Conservation (phyloP, 2,888 invertebrate genomes). For the Athripsodes cinereus region DNA sequence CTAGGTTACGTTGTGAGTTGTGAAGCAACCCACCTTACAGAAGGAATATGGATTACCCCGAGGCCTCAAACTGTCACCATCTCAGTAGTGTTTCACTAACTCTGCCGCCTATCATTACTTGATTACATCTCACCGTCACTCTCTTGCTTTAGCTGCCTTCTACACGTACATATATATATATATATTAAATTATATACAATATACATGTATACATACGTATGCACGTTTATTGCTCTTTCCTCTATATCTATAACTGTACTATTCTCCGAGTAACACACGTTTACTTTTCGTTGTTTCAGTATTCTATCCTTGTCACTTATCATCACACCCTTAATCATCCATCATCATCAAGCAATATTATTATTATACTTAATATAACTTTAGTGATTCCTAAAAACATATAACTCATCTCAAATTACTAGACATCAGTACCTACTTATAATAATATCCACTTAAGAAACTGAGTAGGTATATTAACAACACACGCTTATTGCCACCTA, state of each 20-base stretch:
- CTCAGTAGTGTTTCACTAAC: background rate
- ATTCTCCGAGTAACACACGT: too few relatives aligned
- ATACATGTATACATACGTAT: too few relatives aligned
- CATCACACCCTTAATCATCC: background rate
- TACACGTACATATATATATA: background rate
- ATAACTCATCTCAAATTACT: background rate
- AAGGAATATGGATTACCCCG: background rate
- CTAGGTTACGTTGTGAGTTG: too few relatives aligned
- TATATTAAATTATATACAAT: too few relatives aligned
- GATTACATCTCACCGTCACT: background rate
- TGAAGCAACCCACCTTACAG: background rate
- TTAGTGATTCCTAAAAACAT: background rate
- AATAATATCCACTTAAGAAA: too few relatives aligned
- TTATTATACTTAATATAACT: background rate
- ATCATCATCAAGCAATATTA: slow-evolving; percentile 1
- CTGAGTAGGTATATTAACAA: too few relatives aligned
- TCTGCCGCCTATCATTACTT: background rate
- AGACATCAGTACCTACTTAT: background rate
- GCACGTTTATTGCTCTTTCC: too few relatives aligned
- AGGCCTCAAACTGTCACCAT: background rate
- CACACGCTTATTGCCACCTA: too few relatives aligned
- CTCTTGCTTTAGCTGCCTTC: background rate
- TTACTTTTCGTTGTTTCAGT: background rate
- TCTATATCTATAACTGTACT: too few relatives aligned
- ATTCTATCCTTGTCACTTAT: background rate